phyloP scores from a whole-genome alignment of 2,113 vertebrate genomes.

The Collichthys lucidus region DNA sequence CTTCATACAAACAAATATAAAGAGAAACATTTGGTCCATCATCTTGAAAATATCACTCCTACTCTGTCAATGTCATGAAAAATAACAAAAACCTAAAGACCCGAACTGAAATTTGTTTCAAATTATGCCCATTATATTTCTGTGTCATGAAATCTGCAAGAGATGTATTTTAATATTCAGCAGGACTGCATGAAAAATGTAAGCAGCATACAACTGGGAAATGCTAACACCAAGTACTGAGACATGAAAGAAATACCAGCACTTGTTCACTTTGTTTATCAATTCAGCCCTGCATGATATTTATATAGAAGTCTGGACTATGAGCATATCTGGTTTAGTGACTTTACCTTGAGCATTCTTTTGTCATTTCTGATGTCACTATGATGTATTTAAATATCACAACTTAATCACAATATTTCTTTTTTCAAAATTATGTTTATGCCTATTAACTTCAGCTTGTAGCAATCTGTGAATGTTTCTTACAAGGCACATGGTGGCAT shows the following conservation, averaged over 20 bases:
- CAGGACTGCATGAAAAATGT: slow-evolving; percentile 7
- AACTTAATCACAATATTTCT: too few relatives aligned
- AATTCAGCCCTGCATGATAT: neutral
- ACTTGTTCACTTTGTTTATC: neutral
- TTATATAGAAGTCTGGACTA: neutral
- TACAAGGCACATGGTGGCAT: too few relatives aligned
- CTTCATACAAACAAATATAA: neutral
- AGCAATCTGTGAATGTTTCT: too few relatives aligned
- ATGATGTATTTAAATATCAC: neutral
- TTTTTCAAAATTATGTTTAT: neutral
- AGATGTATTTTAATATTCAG: slow-evolving; percentile 2
- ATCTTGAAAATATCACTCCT: neutral
- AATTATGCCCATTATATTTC: neutral
- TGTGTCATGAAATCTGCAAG: neutral
- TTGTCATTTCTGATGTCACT: neutral
- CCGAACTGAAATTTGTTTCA: neutral
- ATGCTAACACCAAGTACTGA: slow-evolving; percentile 8
- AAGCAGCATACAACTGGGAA: neutral
- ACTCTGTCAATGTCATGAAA: neutral
- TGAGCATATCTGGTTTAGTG: neutral
- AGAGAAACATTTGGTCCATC: neutral
- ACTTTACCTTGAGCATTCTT: neutral
- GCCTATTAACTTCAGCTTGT: neutral
- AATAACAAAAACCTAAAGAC: neutral
- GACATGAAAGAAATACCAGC: neutral